These are phyloP conservation scores for Austrofundulus limnaeus DNA, from an alignment of 2,113 vertebrate genomes.

Conservation along the genomic window DNA sequence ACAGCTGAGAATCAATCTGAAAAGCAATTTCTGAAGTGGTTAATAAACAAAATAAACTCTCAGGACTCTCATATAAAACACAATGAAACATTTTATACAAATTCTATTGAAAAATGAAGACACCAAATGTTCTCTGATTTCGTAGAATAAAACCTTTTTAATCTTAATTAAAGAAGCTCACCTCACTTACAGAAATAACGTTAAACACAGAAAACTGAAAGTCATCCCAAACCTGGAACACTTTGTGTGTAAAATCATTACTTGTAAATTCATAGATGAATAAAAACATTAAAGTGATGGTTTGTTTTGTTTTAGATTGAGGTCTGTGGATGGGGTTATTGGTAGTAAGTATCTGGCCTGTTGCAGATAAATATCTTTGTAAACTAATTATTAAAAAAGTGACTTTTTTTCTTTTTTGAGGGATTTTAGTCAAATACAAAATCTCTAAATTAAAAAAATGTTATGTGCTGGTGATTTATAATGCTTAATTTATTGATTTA, in stretches of 20 bases:
- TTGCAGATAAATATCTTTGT: no score
- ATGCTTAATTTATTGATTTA: no score
- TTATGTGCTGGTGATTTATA: no score
- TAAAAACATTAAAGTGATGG: background rate
- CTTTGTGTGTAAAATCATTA: background rate
- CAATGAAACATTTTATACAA: constrained; percentile 16
- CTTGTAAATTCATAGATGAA: constrained; percentile 22
- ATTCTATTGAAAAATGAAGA: background rate
- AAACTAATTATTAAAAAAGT: no score
- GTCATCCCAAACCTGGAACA: background rate
- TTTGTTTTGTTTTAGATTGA: no score
- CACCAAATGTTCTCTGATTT: background rate
- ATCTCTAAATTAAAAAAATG: no score
- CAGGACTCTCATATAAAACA: background rate
- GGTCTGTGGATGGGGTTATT: no score
- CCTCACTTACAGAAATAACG: constrained; percentile 5
- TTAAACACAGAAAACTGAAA: background rate
- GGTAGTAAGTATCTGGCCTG: no score
- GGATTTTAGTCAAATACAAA: no score
- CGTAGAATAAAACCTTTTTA: background rate
- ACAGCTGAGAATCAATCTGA: background rate
- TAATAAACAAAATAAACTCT: constrained; percentile 14
- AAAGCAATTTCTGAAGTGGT: background rate
- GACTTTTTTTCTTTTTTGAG: no score
- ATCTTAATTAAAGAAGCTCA: background rate